Base-by-base conservation (phyloP, 2,888 invertebrate genomes). In the Falcaria lacertinaria region DNA sequence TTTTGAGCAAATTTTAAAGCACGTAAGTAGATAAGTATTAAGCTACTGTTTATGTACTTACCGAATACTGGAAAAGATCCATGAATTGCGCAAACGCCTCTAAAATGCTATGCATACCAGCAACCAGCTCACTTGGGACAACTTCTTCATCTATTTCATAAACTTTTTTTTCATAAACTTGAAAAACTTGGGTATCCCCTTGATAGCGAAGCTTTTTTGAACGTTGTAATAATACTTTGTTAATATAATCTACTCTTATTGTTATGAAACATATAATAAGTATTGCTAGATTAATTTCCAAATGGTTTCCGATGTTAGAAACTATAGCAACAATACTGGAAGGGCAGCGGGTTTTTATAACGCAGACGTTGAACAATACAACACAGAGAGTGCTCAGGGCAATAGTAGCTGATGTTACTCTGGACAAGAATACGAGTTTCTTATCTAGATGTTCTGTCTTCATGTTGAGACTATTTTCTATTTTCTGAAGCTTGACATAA, bases 401-500 rank as follows among this genome's bases (percentile, higher is more conserved):
- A 19, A 42, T 38, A 13, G 38, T 15, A 0, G 43, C 4, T 13
- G 48, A 48, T 33, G 43, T 22, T 15, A 35, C 6, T n/a, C 17
- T 19, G 0, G 63, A 57, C 1, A 50, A 2, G 1, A 41, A 44
- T 13, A 48, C 50, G n/a, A 68, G 47, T 5, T 48, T 48, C 22
- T 54, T 52, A 47, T 82, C 81, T 0, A 48, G 19, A 17, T 39
- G 42, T 39, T 47, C 63, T n/a, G 47, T 41, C 39, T 50, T 60
- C 49, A 70, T 65, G 39, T 65, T 62, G 1, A 84, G 39, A 15
- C 47, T 48, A 7, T 74, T 63, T 43, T 83, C 80, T 19, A 82
- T 63, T 55, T 62, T 80, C 48, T 83, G 83, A 22, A 83, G 49
- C 41, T 80, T 81, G 0, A 83, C 78, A 42, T 73, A 81, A 4